Percentiles rank a stretch among this genome's conserved stretches.
phyloP scores from a whole-genome alignment of 2,797 vertebrate species.

The Eulemur albifrons region DNA sequence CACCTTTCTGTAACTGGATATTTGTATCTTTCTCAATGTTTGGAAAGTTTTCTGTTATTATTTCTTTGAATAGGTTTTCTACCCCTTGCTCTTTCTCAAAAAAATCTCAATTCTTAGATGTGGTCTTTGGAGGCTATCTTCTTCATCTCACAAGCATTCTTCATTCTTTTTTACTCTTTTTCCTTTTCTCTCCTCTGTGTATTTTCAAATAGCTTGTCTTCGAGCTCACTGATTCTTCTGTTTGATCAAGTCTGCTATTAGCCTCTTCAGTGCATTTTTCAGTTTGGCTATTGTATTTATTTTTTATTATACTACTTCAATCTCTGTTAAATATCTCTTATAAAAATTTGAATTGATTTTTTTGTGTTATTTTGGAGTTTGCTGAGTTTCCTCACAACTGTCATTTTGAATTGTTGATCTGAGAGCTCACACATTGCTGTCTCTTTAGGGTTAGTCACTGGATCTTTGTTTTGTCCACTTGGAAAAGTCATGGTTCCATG shows the following conservation, averaged over 20 bases:
- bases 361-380: neutral
- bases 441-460: neutral
- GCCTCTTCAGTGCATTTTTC: neutral
- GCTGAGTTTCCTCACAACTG: neutral
- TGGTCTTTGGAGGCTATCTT: neutral
- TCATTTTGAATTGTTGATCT: neutral
- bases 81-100: neutral
- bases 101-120: neutral
- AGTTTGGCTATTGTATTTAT: neutral
- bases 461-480: neutral
- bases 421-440: neutral
- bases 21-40: neutral
- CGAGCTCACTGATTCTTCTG: neutral
- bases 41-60: neutral
- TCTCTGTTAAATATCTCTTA: neutral
- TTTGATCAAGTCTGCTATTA: neutral
- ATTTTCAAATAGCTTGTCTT: neutral
- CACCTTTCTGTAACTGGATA: neutral
- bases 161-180: neutral
- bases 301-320: neutral
- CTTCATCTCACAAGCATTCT: neutral
- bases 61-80: neutral
- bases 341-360: neutral
- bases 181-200: neutral
- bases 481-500: fast-evolving